Evolutionary conservation across 2,113 vertebrate genomes (phyloP).

Genomic region (Platysteira castanea): DNA sequence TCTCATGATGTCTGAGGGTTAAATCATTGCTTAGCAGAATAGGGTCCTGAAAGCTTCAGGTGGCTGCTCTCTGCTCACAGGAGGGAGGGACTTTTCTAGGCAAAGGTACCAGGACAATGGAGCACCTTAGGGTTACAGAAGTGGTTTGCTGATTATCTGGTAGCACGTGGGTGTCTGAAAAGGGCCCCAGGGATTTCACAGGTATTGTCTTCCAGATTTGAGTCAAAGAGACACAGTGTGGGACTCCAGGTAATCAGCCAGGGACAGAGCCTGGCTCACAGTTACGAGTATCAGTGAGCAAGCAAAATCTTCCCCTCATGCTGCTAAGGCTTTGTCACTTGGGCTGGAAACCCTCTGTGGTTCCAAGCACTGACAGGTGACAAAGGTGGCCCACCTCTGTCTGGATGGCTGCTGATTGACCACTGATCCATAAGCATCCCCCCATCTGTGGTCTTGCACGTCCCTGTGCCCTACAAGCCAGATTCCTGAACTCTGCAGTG

Average conservation of each 20-base stretch:
- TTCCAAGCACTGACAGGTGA: neutral
- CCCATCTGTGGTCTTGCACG: neutral
- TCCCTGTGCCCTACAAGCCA: neutral
- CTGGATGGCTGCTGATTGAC: neutral
- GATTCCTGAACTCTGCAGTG: neutral
- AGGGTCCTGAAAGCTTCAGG: neutral
- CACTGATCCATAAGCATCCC: neutral
- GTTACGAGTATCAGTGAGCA: accelerated
- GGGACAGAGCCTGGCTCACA: neutral
- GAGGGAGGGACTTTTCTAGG: neutral
- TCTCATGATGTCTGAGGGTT: neutral
- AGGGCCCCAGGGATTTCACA: neutral
- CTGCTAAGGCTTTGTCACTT: neutral
- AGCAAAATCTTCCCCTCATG: neutral
- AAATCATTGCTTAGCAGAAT: neutral
- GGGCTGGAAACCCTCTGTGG: neutral
- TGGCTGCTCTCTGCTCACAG: accelerated
- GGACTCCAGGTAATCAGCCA: neutral
- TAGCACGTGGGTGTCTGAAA: neutral
- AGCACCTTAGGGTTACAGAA: neutral
- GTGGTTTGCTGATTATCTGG: neutral
- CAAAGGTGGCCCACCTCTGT: neutral
- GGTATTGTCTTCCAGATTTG: neutral
- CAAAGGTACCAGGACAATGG: neutral
- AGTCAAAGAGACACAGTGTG: neutral